Evolutionary conservation across 2,113 vertebrate genomes (phyloP).

Genomic region (Nansenia antarctica): DNA sequence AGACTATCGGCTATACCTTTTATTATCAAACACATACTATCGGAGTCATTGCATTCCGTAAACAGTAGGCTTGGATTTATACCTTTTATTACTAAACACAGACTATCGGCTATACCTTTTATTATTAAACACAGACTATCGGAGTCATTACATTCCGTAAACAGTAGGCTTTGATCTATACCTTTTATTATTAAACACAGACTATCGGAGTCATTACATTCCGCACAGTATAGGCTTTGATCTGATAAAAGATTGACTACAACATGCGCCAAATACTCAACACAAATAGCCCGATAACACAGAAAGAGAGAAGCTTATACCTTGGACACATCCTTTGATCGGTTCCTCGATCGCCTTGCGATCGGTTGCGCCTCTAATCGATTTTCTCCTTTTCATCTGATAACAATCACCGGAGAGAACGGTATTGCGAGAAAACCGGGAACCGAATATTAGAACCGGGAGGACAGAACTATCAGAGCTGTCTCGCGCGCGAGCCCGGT

Average conservation of each 20-base stretch:
- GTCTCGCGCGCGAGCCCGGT: background rate
- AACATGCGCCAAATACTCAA: background rate
- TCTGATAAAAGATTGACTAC: background rate
- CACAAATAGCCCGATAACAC: background rate
- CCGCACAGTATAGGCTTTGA: too few species aligned
- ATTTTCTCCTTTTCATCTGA: constrained; percentile 6
- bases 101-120: background rate
- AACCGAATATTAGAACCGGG: background rate
- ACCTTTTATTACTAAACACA: background rate
- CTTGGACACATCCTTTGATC: background rate
- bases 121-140: background rate
- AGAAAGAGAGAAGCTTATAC: background rate
- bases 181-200: background rate
- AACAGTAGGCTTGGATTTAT: too few species aligned
- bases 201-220: too few species aligned
- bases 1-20: background rate
- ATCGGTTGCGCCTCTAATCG: background rate
- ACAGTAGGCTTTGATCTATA: too few species aligned
- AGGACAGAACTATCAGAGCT: background rate
- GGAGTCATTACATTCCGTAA: too few species aligned
- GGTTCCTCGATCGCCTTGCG: background rate
- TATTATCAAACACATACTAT: background rate
- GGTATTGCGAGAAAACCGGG: background rate
- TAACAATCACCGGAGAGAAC: background rate
- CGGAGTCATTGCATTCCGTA: too few species aligned